Evolutionary conservation across 2,113 vertebrate species (phyloP).

Genomic region (Anarhynchus alexandrinus): DNA sequence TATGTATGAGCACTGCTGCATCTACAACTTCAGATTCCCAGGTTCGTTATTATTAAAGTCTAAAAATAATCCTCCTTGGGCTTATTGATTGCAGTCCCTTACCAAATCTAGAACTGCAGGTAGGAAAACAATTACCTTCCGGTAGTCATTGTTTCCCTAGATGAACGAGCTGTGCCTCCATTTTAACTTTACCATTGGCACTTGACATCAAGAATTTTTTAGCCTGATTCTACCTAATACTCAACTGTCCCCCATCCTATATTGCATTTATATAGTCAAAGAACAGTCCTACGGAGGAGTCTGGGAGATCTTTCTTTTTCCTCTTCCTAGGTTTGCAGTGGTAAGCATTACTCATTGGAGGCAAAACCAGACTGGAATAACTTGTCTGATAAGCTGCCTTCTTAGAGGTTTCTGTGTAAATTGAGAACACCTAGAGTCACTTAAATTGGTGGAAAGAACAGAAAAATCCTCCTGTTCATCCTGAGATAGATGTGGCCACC

Average conservation of each 20-base stretch:
- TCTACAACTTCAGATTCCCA: not conserved
- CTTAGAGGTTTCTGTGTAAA: not conserved
- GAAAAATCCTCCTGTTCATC: not conserved
- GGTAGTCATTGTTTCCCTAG: not conserved
- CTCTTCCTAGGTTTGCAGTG: not conserved
- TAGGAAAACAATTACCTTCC: not conserved
- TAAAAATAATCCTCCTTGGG: constrained; percentile 1
- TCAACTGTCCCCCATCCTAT: not conserved
- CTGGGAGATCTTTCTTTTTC: not conserved
- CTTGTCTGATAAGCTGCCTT: not conserved
- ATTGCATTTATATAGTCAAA: not conserved
- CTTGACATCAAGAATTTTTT: not conserved
- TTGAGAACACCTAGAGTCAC: not conserved
- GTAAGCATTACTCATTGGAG: not conserved
- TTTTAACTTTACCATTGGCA: not conserved
- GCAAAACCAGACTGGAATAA: not conserved
- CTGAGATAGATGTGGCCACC: not conserved
- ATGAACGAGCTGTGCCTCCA: not conserved
- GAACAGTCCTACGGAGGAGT: not conserved
- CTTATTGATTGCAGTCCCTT: not conserved
- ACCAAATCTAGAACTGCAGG: not conserved
- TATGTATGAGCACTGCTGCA: not conserved
- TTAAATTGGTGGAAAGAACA: not conserved
- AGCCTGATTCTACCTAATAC: not conserved
- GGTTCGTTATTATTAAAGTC: not conserved